Conservation (phyloP, 1,140 invertebrate species). For the Heliothis virescens region DNA sequence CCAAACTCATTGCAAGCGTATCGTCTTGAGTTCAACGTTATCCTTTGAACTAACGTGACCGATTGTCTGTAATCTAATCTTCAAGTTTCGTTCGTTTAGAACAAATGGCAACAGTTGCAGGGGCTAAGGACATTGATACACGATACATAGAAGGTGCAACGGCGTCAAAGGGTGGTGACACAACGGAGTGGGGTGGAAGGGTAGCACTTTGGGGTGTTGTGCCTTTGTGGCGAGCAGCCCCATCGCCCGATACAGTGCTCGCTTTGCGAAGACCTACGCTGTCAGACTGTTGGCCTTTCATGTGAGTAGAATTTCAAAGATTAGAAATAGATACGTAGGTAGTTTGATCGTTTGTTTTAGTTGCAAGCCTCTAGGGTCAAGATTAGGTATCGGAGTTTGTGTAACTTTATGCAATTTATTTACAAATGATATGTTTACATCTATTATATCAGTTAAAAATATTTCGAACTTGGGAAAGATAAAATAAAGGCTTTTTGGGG, state of each 20-base stretch:
- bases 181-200: slow-evolving; percentile 70
- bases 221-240: slow-evolving; percentile 71
- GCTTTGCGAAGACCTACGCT: slow-evolving; percentile 65
- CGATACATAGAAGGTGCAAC: slow-evolving; percentile 62
- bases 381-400: slow-evolving; percentile 8
- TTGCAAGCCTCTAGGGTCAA: background rate
- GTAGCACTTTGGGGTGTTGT: slow-evolving; percentile 76
- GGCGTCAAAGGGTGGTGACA: slow-evolving; percentile 68
- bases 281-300: slow-evolving; percentile 81
- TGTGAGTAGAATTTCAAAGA: slow-evolving; percentile 57
- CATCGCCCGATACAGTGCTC: slow-evolving; percentile 68
- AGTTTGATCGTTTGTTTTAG: slow-evolving; percentile 13
- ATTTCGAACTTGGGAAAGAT: too few relatives aligned
- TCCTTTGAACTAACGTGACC: slow-evolving; percentile 31
- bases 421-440: background rate
- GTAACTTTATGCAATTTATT: background rate
- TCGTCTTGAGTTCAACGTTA: slow-evolving; percentile 19
- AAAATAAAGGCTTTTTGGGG: too few relatives aligned
- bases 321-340: slow-evolving; percentile 13
- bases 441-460: too few relatives aligned
- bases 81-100: slow-evolving; percentile 31
- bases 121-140: slow-evolving; percentile 26
- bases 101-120: slow-evolving; percentile 36
- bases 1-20: background rate
- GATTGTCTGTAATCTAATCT: slow-evolving; percentile 29